These are phyloP conservation scores for Copidosoma floridanum DNA, from an alignment of 1,140 invertebrate species.

Conservation along the genomic window DNA sequence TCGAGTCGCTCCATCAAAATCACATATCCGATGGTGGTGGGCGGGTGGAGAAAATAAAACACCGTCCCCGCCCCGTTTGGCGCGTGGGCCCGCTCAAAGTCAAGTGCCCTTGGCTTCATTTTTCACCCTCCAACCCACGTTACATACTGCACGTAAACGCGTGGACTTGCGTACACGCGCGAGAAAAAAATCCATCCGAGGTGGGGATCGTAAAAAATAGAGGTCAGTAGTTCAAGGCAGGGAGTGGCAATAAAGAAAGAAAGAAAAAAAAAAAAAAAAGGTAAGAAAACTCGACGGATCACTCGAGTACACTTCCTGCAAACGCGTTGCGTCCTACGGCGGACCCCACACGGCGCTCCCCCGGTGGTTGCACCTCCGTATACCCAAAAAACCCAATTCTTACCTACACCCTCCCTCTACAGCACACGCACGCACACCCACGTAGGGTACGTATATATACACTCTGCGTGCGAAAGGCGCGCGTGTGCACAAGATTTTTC, in stretches of 20 bases:
- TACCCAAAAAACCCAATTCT: too few species aligned
- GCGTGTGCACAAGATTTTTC: too few species aligned
- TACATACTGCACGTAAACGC: too few species aligned
- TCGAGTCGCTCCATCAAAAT: conserved; percentile 46
- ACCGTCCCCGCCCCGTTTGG: conserved; percentile 35
- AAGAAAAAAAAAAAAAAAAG: conserved; percentile 25
- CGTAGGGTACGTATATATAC: too few species aligned
- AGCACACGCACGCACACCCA: too few species aligned
- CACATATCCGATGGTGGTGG: too few species aligned
- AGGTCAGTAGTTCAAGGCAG: neutral
- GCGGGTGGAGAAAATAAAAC: conserved; percentile 30
- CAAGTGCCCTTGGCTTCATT: too few species aligned
- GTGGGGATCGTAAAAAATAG: neutral
- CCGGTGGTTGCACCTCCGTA: conserved; percentile 26
- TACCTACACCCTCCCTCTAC: too few species aligned
- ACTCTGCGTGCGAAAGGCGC: too few species aligned
- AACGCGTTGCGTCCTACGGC: conserved; percentile 45
- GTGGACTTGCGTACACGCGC: too few species aligned
- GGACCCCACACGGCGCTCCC: conserved; percentile 49
- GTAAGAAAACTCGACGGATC: conserved; percentile 32
- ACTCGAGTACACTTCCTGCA: conserved; percentile 50
- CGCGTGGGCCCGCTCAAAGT: conserved; percentile 37
- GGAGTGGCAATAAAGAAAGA: conserved; percentile 14
- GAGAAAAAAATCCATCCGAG: conserved; percentile 11
- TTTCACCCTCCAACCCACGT: too few species aligned